These are phyloP conservation scores for Trilocha varians DNA, from an alignment of 2,888 invertebrate species.

Conservation along the genomic window DNA sequence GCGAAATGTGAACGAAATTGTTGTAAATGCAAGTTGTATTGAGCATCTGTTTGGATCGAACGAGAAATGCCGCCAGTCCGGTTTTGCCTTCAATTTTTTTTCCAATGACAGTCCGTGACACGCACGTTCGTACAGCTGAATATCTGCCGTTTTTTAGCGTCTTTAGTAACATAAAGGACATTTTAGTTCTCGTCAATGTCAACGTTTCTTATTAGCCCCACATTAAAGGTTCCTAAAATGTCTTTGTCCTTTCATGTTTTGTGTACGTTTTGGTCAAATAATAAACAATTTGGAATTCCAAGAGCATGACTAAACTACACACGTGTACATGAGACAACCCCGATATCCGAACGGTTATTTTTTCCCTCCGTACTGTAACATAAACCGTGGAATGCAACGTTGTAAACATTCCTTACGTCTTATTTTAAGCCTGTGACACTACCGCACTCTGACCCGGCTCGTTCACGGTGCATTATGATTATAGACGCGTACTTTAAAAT, in stretches of 20 bases:
- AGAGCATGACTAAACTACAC: not conserved
- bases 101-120: not conserved
- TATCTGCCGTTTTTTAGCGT: not conserved
- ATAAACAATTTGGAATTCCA: not conserved
- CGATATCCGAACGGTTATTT: not conserved
- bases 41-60: constrained; percentile 24
- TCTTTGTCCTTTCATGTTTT: not conserved
- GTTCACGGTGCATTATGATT: constrained; percentile 42
- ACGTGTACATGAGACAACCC: constrained; percentile 1
- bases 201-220: not conserved
- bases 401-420: constrained; percentile 44
- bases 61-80: constrained; percentile 1
- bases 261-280: not conserved
- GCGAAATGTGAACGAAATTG: constrained; percentile 41
- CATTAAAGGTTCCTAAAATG: not conserved
- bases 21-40: constrained; percentile 32
- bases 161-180: not conserved
- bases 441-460: constrained; percentile 37
- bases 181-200: not conserved
- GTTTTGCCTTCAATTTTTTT: not conserved
- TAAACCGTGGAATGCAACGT: constrained; percentile 41
- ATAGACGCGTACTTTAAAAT: constrained; percentile 26
- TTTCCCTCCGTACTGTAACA: constrained; percentile 17
- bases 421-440: constrained; percentile 43
- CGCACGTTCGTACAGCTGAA: not conserved